Evolutionary conservation across 2,113 vertebrate species (phyloP).

Genomic region (Poecile atricapillus): DNA sequence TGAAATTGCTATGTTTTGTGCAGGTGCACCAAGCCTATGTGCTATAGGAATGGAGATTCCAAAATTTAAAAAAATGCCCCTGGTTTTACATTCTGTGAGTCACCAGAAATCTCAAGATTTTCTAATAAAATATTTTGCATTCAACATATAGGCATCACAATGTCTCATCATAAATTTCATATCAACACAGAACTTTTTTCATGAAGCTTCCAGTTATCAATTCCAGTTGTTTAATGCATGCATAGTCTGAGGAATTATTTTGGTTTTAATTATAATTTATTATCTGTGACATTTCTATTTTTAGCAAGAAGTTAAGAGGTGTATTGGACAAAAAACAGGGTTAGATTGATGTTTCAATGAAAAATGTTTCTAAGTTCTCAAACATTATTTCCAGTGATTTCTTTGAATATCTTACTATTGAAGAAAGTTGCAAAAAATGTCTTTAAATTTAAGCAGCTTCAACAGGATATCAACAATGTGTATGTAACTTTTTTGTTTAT

Average conservation of each 20-base stretch:
- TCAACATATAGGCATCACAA: neutral
- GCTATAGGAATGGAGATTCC: neutral
- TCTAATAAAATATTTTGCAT: neutral
- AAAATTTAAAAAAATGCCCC: neutral
- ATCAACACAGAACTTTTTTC: neutral
- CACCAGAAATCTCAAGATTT: neutral
- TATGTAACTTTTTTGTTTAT: neutral
- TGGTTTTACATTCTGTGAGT: neutral
- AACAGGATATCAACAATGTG: neutral
- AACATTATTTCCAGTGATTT: neutral
- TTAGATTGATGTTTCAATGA: neutral
- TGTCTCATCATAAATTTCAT: neutral
- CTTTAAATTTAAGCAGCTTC: slow-evolving; percentile 48
- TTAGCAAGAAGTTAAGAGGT: neutral
- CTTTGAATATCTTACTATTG: neutral
- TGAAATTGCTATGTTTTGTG: neutral
- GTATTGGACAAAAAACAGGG: neutral
- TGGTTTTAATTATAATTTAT: neutral
- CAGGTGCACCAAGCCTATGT: neutral
- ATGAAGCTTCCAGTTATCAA: neutral
- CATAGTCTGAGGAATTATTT: neutral
- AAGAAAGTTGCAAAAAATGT: neutral
- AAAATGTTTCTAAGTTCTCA: neutral
- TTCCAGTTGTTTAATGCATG: neutral
- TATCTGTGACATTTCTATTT: neutral